These are phyloP conservation scores for Liolophura sinensis DNA, from an alignment of 1,140 invertebrate species.

Conservation along the genomic window DNA sequence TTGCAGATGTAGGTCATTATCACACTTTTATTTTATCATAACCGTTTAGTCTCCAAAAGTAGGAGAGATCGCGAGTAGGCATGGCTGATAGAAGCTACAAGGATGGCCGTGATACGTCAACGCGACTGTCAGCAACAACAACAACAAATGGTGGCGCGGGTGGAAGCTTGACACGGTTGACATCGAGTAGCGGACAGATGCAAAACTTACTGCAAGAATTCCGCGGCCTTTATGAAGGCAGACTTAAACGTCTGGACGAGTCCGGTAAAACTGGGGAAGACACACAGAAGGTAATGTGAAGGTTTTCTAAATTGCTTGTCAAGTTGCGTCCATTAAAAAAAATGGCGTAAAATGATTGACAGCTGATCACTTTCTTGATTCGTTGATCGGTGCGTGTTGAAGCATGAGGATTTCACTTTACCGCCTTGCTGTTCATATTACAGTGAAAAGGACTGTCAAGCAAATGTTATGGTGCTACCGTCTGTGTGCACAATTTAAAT, in stretches of 20 bases:
- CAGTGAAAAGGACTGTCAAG: background rate
- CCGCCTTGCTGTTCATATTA: background rate
- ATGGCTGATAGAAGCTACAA: too few species aligned
- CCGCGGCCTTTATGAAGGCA: conserved; percentile 46
- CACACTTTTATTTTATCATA: too few species aligned
- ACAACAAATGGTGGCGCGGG: too few species aligned
- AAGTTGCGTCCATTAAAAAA: too few species aligned
- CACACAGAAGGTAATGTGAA: conserved; percentile 34
- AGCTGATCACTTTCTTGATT: background rate
- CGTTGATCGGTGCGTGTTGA: background rate
- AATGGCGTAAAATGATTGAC: background rate
- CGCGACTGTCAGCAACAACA: too few species aligned
- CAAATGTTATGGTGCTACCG: background rate
- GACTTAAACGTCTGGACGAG: conserved; percentile 47
- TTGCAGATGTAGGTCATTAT: too few species aligned
- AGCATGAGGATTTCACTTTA: background rate
- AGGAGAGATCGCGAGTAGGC: too few species aligned
- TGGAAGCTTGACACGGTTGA: too few species aligned
- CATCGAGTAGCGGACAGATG: conserved; percentile 35
- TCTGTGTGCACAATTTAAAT: too few species aligned
- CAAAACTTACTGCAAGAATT: conserved; percentile 50
- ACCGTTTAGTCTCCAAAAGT: too few species aligned
- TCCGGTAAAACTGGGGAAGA: conserved; percentile 45
- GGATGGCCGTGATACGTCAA: too few species aligned
- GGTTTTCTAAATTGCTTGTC: background rate